Conservation (phyloP, 2,888 invertebrate species). For the Cephus sareptanus region DNA sequence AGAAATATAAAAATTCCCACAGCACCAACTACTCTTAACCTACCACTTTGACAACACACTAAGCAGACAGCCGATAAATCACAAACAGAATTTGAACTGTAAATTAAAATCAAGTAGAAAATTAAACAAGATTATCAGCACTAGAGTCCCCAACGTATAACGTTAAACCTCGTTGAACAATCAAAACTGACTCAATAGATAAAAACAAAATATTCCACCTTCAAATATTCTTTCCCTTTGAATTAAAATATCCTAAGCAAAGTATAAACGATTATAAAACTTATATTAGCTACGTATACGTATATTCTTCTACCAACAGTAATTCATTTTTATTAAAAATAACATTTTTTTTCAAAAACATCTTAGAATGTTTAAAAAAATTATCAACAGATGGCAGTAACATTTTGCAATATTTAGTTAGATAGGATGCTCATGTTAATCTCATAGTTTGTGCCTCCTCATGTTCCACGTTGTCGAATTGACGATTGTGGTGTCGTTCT, state of each 20-base stretch:
- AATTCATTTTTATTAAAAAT: background rate
- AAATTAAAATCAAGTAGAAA: background rate
- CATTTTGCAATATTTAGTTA: background rate
- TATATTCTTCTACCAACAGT: background rate
- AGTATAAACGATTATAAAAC: background rate
- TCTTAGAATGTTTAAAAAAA: background rate
- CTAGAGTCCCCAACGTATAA: background rate
- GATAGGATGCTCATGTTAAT: background rate
- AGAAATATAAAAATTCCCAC: background rate
- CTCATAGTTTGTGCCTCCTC: background rate
- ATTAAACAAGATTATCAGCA: background rate
- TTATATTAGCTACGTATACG: background rate
- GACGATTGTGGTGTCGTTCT: conserved; percentile 46
- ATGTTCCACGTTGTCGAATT: conserved; percentile 56
- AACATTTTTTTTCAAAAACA: background rate
- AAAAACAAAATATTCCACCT: background rate
- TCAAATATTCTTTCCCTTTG: background rate
- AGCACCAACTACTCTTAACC: background rate
- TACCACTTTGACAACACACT: background rate
- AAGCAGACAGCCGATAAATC: background rate
- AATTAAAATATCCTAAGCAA: background rate
- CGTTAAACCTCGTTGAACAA: background rate
- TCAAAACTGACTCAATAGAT: background rate
- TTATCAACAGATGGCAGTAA: background rate
- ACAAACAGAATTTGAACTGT: background rate